Percentiles rank a stretch among this genome's conserved stretches.
phyloP scores from a whole-genome alignment of 2,888 invertebrate genomes.

The Xylota sylvarum region DNA sequence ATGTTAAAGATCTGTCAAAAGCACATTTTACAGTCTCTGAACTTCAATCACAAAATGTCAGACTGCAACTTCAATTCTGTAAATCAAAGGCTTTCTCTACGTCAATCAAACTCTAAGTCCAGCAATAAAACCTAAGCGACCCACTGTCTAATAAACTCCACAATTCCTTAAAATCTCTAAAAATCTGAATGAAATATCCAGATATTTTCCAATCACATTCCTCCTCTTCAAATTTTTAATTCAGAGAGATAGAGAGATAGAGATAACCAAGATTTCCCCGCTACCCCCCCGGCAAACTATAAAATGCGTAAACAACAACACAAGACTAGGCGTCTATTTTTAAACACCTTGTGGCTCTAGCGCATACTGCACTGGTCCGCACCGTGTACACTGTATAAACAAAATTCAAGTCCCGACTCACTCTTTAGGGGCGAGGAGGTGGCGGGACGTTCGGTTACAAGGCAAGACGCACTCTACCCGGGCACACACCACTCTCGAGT shows the following conservation, averaged over 20 bases:
- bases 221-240: slow-evolving; percentile 21
- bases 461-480: slow-evolving; percentile 20
- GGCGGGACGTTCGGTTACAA: slow-evolving; percentile 4
- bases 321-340: slow-evolving; percentile 55
- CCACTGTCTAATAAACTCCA: background rate
- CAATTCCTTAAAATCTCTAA: background rate
- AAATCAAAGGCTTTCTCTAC: too few species aligned
- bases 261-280: background rate
- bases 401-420: slow-evolving; percentile 30
- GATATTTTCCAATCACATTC: slow-evolving; percentile 33
- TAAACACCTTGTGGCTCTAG: slow-evolving; percentile 27
- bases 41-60: too few species aligned
- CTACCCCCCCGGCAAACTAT: slow-evolving; percentile 18
- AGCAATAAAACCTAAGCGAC: too few species aligned
- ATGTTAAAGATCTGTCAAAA: too few species aligned
- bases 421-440: background rate
- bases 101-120: too few species aligned
- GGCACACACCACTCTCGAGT: slow-evolving; percentile 14
- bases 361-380: slow-evolving; percentile 1
- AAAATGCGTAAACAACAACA: slow-evolving; percentile 62
- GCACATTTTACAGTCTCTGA: too few species aligned
- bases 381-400: slow-evolving; percentile 46
- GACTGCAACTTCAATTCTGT: too few species aligned
- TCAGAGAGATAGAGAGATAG: slow-evolving; percentile 10
- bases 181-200: slow-evolving; percentile 29